These are phyloP conservation scores for Bombus fervidus DNA, from an alignment of 1,140 invertebrate species.

Conservation along the genomic window DNA sequence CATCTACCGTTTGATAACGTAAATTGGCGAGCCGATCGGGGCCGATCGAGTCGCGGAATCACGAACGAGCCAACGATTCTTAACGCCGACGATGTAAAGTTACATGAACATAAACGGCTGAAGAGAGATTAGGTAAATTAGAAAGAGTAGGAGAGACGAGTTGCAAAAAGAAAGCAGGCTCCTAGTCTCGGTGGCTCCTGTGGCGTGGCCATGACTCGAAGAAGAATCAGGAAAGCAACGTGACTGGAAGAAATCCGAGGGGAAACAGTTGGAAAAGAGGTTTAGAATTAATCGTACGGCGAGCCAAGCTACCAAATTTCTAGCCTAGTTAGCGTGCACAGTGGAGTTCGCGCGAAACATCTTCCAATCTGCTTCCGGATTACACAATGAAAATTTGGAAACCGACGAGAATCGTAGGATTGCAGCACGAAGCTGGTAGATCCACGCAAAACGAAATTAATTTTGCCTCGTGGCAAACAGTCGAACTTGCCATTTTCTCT, in stretches of 20 bases:
- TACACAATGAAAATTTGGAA: background rate
- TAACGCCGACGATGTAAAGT: too few species aligned
- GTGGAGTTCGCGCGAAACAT: background rate
- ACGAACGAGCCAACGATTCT: conserved; percentile 1
- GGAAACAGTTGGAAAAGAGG: background rate
- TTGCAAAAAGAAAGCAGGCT: background rate
- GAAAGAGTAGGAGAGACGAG: background rate
- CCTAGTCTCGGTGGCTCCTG: background rate
- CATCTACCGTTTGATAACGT: background rate
- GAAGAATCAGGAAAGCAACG: background rate
- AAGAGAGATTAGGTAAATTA: background rate
- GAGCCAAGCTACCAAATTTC: background rate
- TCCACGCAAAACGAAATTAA: background rate
- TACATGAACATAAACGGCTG: too few species aligned
- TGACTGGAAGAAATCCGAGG: conserved; percentile 17
- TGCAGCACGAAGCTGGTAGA: background rate
- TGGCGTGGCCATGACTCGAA: background rate
- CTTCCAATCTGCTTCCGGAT: background rate
- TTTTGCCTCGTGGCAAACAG: background rate
- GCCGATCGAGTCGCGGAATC: conserved; percentile 10
- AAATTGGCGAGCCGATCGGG: background rate
- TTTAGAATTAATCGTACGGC: background rate
- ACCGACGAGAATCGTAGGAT: too few species aligned
- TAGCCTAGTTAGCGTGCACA: background rate
- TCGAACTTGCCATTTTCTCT: too few species aligned